Base-by-base conservation (phyloP, 2,113 vertebrate species). In the Hirundichthys speculiger region DNA sequence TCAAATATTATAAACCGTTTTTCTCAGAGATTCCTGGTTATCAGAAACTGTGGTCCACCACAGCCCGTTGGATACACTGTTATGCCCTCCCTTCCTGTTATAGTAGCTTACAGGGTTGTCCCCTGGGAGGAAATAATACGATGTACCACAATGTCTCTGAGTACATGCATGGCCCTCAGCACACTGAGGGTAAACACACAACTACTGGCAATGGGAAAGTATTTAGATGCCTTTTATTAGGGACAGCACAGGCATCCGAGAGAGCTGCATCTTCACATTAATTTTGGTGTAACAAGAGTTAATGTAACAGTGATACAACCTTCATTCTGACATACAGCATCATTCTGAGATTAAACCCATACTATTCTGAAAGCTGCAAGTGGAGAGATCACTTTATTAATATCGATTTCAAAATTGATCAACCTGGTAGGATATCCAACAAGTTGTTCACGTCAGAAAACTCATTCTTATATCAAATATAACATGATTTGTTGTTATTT, bases 71-170 rank as follows among this genome's bases (percentile, higher is more conserved):
- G 19, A 48, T 39, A 45, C 15, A 39, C 19, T 39, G 43, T 22
- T 21, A 61, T 61, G 58, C 45, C 27, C 38, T 61, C 58, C 9
- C 45, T 48, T 61, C 58, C 58, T 22, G 58, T 48, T 61, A 43
- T 49, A 60, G 18, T 34, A 20, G 42, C 42, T 47, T 47, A 49
- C 19, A 48, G 15, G 45, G 3, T 46, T 38, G 46, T 48, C 58
- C 45, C 58, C 10, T 12, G 58, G 30, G 58, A 61, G 45, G 45
- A 61, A 61, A 48, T 12, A n/a, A 48, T 39, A 48, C 34, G 43
- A 48, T 39, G 45, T 21, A 61, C 20, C 19, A 39, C 18, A 47
- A 38, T 13, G 34, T 47, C 10, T 61, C 30, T 5, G 30, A 34
- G 30, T 34, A 34, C 30, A 34, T 34, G 30, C 30, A 34, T 34